Evolutionary conservation across 2,797 vertebrate species (phyloP).

Genomic region (Acrossocheilus wenchowensis): DNA sequence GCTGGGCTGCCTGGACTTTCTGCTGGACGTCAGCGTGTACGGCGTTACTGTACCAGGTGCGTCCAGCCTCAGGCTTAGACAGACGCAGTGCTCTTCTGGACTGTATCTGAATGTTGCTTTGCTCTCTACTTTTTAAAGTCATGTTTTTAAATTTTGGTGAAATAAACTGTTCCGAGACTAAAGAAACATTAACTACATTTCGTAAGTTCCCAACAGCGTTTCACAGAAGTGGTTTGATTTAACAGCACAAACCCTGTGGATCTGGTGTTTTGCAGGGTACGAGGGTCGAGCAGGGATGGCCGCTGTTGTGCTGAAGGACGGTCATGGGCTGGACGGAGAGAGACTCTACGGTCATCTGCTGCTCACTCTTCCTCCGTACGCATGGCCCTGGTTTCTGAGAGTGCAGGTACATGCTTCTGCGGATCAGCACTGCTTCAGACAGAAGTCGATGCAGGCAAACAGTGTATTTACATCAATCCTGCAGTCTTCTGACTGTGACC

Average conservation of each 20-base stretch:
- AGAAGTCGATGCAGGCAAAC: background rate
- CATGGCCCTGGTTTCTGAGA: slow-evolving; percentile 86
- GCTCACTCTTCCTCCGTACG: slow-evolving; percentile 79
- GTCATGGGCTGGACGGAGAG: slow-evolving; percentile 71
- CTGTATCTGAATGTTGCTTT: background rate
- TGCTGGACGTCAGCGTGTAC: slow-evolving; percentile 87
- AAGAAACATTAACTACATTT: background rate
- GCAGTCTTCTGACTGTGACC: background rate
- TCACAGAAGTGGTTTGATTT: background rate
- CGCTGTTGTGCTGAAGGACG: slow-evolving; percentile 79
- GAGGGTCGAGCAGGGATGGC: slow-evolving; percentile 90
- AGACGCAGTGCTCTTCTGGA: background rate
- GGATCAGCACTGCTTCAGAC: background rate
- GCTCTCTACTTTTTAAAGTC: background rate
- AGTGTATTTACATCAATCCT: background rate
- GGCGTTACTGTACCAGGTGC: slow-evolving; percentile 87
- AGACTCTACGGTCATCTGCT: slow-evolving; percentile 75
- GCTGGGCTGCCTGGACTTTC: slow-evolving; percentile 78
- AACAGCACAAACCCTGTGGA: no score
- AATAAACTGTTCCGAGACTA: background rate
- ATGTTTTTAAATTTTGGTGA: background rate
- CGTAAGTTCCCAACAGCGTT: no score
- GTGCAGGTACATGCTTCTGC: slow-evolving; percentile 77
- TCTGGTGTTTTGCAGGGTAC: slow-evolving; percentile 72
- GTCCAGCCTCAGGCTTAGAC: background rate